A percentile compares a stretch with the other conserved stretches of the same genome.
These are phyloP conservation scores for Prionailurus viverrinus DNA, from an alignment of 2,113 vertebrate species.

Conservation along the genomic window DNA sequence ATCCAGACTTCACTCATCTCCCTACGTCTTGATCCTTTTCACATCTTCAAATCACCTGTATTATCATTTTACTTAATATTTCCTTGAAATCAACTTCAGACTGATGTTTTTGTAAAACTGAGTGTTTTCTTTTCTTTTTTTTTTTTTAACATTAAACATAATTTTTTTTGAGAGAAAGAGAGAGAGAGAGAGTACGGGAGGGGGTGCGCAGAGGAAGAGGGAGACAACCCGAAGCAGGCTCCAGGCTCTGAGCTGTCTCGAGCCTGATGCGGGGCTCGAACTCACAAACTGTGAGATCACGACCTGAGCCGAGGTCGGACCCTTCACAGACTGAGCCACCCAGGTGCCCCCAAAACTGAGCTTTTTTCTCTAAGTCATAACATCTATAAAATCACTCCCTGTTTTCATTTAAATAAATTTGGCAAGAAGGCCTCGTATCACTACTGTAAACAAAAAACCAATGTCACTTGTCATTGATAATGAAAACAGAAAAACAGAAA, in stretches of 20 bases:
- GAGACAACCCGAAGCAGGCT: too few species aligned
- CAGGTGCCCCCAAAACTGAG: background rate
- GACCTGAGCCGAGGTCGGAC: too few species aligned
- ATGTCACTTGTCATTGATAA: background rate
- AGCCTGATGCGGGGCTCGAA: too few species aligned
- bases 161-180: too few species aligned
- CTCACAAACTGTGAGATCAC: too few species aligned
- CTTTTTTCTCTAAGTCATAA: background rate
- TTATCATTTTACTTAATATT: background rate
- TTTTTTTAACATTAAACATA: background rate
- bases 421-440: background rate
- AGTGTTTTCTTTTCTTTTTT: background rate
- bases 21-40: too few species aligned
- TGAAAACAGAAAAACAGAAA: slow-evolving; percentile 28
- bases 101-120: background rate
- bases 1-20: background rate
- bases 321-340: too few species aligned
- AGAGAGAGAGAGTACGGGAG: too few species aligned
- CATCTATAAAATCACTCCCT: background rate
- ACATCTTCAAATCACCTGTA: background rate
- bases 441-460: background rate
- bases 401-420: background rate
- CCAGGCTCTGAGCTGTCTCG: too few species aligned
- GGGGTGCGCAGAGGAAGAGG: too few species aligned
- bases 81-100: background rate